phyloP scores from a whole-genome alignment of 1,140 invertebrate genomes.

The Trichomalopsis sarcophagae region DNA sequence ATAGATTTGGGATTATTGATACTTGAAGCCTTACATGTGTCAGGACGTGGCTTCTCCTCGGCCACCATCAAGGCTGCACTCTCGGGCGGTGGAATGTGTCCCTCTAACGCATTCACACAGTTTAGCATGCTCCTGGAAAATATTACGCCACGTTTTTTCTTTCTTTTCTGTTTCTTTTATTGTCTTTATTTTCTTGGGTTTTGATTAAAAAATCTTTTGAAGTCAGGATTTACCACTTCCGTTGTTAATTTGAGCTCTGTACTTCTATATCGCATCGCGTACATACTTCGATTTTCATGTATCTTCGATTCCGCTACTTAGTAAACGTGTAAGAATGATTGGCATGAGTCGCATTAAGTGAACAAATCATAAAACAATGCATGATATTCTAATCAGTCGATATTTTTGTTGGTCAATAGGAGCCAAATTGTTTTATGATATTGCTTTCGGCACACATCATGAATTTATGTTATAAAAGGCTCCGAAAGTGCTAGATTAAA shows the following conservation, averaged over 20 bases:
- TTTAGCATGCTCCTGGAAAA: constrained; percentile 90
- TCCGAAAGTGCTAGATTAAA: not conserved
- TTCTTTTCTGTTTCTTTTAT: constrained; percentile 37
- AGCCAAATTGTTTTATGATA: too few relatives aligned
- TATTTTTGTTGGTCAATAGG: too few relatives aligned
- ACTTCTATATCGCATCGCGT: not conserved
- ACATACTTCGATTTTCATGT: not conserved
- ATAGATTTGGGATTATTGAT: constrained; percentile 50
- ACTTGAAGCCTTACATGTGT: constrained; percentile 83
- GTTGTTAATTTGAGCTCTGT: not conserved
- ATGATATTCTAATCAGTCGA: too few relatives aligned
- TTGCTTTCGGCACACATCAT: too few relatives aligned
- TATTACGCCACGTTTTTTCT: constrained; percentile 73
- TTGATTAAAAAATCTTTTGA: not conserved
- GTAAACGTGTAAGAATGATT: too few relatives aligned
- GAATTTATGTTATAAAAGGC: not conserved
- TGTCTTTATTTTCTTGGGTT: not conserved
- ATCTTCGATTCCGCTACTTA: too few relatives aligned
- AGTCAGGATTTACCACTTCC: not conserved
- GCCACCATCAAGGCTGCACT: constrained; percentile 84
- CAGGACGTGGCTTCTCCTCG: constrained; percentile 86
- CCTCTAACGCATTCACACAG: constrained; percentile 88
- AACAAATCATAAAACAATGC: too few relatives aligned
- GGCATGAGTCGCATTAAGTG: too few relatives aligned
- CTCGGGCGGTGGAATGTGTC: constrained; percentile 84